phyloP scores from a whole-genome alignment of 1,140 invertebrate genomes.

The Copidosoma floridanum region DNA sequence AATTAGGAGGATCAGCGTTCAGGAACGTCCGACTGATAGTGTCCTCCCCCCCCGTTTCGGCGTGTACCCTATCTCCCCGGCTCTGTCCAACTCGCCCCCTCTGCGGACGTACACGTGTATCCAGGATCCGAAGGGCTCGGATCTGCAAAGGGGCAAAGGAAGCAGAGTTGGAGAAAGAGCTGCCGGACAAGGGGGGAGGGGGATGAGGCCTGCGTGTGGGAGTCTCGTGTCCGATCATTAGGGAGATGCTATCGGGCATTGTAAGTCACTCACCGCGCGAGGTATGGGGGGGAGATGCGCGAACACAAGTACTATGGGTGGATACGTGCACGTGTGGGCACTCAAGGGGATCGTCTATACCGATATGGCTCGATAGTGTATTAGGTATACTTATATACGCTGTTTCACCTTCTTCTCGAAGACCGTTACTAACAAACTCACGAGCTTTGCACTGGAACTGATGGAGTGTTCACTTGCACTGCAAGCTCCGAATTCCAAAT shows the following conservation, averaged over 20 bases:
- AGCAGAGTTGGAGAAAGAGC: constrained; percentile 22
- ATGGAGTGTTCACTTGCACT: too few species aligned
- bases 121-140: constrained; percentile 5
- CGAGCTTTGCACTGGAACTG: too few species aligned
- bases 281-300: constrained; percentile 35
- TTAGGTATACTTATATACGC: too few species aligned
- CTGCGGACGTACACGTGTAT: too few species aligned
- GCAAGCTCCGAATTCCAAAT: too few species aligned
- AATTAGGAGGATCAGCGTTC: constrained; percentile 48
- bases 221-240: constrained; percentile 52
- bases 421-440: too few species aligned
- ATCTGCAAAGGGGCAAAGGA: constrained; percentile 5
- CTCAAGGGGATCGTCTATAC: too few species aligned
- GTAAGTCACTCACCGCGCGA: constrained; percentile 48
- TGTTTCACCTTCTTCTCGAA: too few species aligned
- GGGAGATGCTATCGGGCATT: constrained; percentile 48
- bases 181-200: too few species aligned
- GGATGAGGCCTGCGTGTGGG: constrained; percentile 35
- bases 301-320: too few species aligned
- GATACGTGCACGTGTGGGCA: too few species aligned
- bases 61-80: background rate
- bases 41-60: constrained; percentile 27
- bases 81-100: background rate
- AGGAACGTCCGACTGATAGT: constrained; percentile 43
- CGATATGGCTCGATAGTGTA: too few species aligned